Conservation (phyloP, 2,113 vertebrate species). For the Larimichthys crocea region DNA sequence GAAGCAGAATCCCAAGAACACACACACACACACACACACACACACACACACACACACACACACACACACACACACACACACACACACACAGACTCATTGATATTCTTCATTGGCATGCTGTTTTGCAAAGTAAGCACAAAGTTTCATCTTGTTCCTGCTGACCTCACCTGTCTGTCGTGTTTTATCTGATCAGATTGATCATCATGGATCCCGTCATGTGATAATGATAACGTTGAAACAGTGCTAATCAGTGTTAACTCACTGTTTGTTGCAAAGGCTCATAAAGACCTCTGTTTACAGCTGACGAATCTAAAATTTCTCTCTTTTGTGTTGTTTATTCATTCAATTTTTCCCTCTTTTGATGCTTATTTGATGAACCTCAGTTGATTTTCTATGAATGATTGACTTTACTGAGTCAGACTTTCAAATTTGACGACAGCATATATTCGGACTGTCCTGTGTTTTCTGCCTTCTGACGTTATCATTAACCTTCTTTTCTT, state of each 20-base stretch:
- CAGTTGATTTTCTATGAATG: background rate
- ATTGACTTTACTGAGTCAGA: background rate
- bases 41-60: constrained; percentile 45
- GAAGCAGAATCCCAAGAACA: constrained; percentile 45
- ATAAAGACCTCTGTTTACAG: constrained; percentile 15
- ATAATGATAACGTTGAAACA: constrained; percentile 53
- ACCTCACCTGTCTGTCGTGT: constrained; percentile 52
- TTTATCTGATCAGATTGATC: constrained; percentile 62
- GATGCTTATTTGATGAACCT: background rate
- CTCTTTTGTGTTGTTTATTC: background rate
- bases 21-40: constrained; percentile 39
- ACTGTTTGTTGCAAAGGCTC: background rate
- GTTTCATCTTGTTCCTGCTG: constrained; percentile 49
- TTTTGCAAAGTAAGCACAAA: constrained; percentile 54
- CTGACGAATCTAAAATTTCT: background rate
- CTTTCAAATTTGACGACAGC: background rate
- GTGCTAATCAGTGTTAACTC: constrained; percentile 68
- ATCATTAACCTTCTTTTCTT: background rate
- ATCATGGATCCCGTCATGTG: constrained; percentile 47
- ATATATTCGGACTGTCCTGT: background rate
- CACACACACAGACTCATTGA: constrained; percentile 31
- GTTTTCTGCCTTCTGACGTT: background rate
- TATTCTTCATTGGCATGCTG: constrained; percentile 8
- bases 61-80: constrained; percentile 39
- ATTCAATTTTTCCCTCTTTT: background rate